phyloP scores from a whole-genome alignment of 2,797 vertebrate species.

The Dromococcyx pavoninus region DNA sequence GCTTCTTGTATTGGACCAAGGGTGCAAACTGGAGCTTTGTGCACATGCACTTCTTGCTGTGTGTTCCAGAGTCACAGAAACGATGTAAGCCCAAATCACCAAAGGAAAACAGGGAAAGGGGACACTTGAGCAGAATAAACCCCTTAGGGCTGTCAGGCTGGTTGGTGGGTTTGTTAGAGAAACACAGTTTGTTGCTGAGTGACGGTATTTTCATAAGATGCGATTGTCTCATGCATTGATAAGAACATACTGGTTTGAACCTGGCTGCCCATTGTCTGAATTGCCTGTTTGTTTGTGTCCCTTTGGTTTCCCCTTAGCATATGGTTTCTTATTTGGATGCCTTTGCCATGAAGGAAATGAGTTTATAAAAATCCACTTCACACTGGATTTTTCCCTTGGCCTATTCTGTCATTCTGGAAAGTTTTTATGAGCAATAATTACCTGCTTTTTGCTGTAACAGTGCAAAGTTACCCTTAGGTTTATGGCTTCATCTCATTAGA shows the following conservation, averaged over 20 bases:
- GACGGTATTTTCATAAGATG: background rate
- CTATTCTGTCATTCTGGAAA: background rate
- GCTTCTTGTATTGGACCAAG: background rate
- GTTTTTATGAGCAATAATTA: background rate
- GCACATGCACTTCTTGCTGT: background rate
- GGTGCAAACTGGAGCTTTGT: background rate
- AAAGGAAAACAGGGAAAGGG: background rate
- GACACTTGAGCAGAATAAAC: background rate
- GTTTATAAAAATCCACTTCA: background rate
- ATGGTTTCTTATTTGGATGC: background rate
- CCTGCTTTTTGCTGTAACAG: background rate
- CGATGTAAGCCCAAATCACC: background rate
- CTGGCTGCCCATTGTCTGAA: background rate
- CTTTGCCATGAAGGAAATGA: background rate
- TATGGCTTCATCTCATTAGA: background rate
- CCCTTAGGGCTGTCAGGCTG: background rate
- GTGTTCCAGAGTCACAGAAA: background rate
- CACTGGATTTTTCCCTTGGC: background rate
- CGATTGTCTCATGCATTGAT: background rate
- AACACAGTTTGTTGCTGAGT: background rate
- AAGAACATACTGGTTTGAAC: background rate
- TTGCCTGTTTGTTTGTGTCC: background rate
- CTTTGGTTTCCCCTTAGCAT: background rate
- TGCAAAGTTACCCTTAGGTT: background rate
- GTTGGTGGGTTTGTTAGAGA: background rate